A percentile compares a stretch with the other conserved stretches of the same genome.
Conservation (phyloP, 2,797 vertebrate genomes). For the Caiman crocodilus region DNA sequence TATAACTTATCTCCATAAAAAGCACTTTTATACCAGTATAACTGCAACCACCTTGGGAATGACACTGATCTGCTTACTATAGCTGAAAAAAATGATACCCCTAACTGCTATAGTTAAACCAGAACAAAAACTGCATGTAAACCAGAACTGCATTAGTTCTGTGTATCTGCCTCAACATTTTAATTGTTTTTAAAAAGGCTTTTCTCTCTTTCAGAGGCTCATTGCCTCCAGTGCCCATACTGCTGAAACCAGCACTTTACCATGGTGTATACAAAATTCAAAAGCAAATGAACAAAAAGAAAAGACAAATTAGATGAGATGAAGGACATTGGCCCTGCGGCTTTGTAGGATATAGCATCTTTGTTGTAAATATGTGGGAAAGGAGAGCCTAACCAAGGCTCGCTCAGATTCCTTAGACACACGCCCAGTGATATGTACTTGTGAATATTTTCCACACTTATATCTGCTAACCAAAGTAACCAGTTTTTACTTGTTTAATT, state of each 20-base stretch:
- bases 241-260: neutral
- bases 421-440: constrained; percentile 59
- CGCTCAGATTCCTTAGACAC: constrained; percentile 74
- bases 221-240: constrained; percentile 41
- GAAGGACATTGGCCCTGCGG: constrained; percentile 59
- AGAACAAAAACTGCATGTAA: neutral
- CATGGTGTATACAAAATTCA: constrained; percentile 36
- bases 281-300: neutral
- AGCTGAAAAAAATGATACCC: neutral
- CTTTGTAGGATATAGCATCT: constrained; percentile 70
- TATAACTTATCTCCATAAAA: neutral
- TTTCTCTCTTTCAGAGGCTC: neutral
- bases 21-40: neutral
- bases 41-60: neutral
- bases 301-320: constrained; percentile 58
- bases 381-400: constrained; percentile 67
- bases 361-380: constrained; percentile 74
- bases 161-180: neutral
- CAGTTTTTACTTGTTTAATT: constrained; percentile 76
- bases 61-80: rapidly evolving
- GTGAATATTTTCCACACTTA: constrained; percentile 68
- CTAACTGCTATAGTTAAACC: neutral
- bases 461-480: constrained; percentile 69
- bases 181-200: neutral
- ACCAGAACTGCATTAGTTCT: neutral